phyloP scores from a whole-genome alignment of 2,797 vertebrate genomes.

The Muscicapa comitata region DNA sequence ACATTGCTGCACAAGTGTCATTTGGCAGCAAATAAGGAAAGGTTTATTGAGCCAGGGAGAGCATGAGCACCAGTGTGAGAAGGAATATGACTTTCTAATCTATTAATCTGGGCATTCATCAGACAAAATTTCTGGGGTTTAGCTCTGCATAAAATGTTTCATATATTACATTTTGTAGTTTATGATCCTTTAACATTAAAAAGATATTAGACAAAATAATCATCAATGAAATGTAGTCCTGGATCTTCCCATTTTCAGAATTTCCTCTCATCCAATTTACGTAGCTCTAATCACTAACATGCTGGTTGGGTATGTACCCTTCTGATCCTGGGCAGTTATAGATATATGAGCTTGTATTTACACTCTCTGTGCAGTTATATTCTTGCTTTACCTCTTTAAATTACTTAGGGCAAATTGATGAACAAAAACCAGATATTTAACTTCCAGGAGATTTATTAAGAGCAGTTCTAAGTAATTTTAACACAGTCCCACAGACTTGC shows the following conservation, averaged over 20 bases:
- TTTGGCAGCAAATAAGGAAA: not conserved
- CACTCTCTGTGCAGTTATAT: not conserved
- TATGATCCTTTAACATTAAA: not conserved
- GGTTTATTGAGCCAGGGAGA: not conserved
- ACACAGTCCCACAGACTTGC: not conserved
- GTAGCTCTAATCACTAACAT: not conserved
- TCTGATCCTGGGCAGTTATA: not conserved
- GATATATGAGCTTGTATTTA: not conserved
- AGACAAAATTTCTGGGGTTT: not conserved
- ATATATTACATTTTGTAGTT: not conserved
- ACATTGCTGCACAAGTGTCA: not conserved
- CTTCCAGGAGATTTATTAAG: not conserved
- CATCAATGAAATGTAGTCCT: not conserved
- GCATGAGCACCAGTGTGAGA: not conserved
- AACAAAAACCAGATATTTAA: not conserved
- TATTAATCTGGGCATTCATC: not conserved
- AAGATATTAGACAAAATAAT: not conserved
- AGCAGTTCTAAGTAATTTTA: not conserved
- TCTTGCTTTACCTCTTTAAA: not conserved
- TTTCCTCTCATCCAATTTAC: not conserved
- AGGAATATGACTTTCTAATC: not conserved
- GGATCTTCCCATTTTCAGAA: not conserved
- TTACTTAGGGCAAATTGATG: not conserved
- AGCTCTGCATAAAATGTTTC: not conserved
- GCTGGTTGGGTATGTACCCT: not conserved